A percentile compares a stretch with the other conserved stretches of the same genome.
phyloP scores from a whole-genome alignment of 92 coral and sea anemone genomes.

The Epizoanthus ramosus region DNA sequence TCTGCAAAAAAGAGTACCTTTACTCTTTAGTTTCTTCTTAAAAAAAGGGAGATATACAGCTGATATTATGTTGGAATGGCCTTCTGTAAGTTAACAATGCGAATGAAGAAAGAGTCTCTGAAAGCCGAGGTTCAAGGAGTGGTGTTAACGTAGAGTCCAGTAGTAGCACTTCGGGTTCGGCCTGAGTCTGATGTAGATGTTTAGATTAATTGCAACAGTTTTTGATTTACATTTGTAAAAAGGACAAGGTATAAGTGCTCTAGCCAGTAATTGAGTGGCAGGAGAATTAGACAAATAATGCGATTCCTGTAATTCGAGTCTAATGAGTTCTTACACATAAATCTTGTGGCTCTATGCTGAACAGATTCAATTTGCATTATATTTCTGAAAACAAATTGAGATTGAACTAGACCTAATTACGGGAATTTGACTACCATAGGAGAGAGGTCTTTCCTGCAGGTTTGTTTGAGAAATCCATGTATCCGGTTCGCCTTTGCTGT shows the following conservation, averaged over 20 bases:
- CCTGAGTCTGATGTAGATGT: slow-evolving; percentile 14
- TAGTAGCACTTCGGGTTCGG: no score
- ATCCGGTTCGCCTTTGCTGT: no score
- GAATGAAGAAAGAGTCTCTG: no score
- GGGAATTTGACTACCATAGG: slow-evolving; percentile 12
- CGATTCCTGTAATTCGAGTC: neutral
- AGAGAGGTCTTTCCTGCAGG: neutral
- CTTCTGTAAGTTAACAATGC: no score
- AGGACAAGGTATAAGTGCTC: neutral
- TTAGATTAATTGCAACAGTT: no score
- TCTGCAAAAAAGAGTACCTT: no score
- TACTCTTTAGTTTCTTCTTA: no score
- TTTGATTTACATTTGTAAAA: slow-evolving; percentile 14
- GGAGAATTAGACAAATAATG: neutral
- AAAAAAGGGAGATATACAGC: no score
- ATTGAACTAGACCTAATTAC: neutral
- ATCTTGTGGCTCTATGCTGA: neutral
- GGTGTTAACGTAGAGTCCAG: no score
- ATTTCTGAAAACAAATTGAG: neutral
- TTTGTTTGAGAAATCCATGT: neutral
- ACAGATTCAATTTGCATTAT: no score
- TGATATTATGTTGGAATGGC: no score
- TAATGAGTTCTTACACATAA: neutral
- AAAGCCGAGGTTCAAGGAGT: no score
- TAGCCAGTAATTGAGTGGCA: neutral